A percentile compares a stretch with the other conserved stretches of the same genome.
Conservation (phyloP, 2,888 invertebrate species). For the Coenonympha arcania region DNA sequence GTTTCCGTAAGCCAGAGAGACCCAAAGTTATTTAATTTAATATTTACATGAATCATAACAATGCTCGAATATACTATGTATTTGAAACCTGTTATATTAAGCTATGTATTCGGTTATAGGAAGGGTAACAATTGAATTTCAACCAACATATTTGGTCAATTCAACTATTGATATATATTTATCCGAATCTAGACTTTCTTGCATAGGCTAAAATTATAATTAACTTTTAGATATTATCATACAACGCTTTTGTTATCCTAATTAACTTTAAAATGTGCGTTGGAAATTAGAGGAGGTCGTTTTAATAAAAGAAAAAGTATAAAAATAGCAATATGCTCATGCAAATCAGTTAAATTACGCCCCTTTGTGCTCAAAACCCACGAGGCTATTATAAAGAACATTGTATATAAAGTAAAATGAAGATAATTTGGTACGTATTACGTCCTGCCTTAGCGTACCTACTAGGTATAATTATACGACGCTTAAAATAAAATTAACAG, state of each 20-base stretch:
- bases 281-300: neutral
- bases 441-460: no score
- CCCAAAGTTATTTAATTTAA: conserved; percentile 2
- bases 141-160: no score
- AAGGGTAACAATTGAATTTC: neutral
- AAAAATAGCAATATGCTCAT: conserved; percentile 1
- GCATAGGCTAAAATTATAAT: no score
- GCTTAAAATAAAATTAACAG: no score
- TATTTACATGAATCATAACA: neutral
- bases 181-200: no score
- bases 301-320: neutral
- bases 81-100: neutral
- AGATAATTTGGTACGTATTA: neutral
- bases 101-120: neutral
- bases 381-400: neutral
- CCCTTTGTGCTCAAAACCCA: neutral
- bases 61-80: neutral
- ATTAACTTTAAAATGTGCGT: neutral
- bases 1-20: neutral
- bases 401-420: neutral
- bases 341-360: neutral
- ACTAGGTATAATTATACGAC: no score
- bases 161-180: no score
- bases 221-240: no score
- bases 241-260: no score